These are phyloP conservation scores for Drosophila kepulauana DNA, from an alignment of 1,140 invertebrate species.

Conservation along the genomic window DNA sequence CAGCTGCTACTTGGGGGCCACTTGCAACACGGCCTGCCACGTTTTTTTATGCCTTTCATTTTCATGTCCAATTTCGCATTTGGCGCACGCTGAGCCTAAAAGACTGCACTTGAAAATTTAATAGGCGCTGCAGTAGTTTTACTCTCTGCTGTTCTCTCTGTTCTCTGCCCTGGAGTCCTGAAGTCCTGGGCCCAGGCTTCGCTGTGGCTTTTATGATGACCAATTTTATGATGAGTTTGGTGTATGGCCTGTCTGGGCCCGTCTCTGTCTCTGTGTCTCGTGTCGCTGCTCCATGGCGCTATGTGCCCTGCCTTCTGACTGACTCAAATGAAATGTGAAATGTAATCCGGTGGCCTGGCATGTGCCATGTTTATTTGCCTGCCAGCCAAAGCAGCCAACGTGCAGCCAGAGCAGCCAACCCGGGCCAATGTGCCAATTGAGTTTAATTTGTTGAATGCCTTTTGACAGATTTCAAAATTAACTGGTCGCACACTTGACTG, in stretches of 20 bases:
- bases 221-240: constrained; percentile 58
- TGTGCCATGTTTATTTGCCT: constrained; percentile 80
- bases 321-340: constrained; percentile 75
- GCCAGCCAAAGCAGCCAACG: constrained; percentile 20
- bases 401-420: neutral
- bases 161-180: constrained; percentile 8
- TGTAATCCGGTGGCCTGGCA: constrained; percentile 71
- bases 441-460: constrained; percentile 81
- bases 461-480: constrained; percentile 83
- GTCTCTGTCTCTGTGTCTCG: constrained; percentile 1
- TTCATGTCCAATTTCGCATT: constrained; percentile 77
- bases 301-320: constrained; percentile 2
- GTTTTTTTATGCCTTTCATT: constrained; percentile 63
- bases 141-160: constrained; percentile 8
- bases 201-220: constrained; percentile 55
- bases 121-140: constrained; percentile 63
- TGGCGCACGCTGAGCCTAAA: constrained; percentile 70
- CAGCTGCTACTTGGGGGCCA: constrained; percentile 78
- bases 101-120: constrained; percentile 82
- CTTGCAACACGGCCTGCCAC: constrained; percentile 56
- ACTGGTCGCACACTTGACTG: constrained; percentile 76
- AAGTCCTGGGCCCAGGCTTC: neutral
- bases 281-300: constrained; percentile 13
- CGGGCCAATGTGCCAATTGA: constrained; percentile 67
- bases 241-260: constrained; percentile 8